Percentiles rank a stretch among this genome's conserved stretches.
Evolutionary conservation across 2,888 invertebrate genomes (phyloP).

Genomic region (Strigamia transsilvanica): DNA sequence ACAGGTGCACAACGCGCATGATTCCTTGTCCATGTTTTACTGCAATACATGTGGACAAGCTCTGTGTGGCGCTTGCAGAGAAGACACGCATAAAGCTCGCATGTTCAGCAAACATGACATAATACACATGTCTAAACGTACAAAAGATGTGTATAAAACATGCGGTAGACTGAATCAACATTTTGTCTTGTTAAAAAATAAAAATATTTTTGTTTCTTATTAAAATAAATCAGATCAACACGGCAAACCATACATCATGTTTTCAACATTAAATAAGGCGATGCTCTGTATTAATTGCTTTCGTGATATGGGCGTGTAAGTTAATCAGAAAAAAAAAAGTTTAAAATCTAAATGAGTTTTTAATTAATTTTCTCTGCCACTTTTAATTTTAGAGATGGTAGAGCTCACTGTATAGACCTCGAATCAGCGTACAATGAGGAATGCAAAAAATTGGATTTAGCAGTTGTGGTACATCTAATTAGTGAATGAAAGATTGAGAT

Average conservation of each 20-base stretch:
- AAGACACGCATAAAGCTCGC: constrained; percentile 77
- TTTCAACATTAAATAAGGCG: constrained; percentile 73
- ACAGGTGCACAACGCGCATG: constrained; percentile 59
- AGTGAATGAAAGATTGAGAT: background rate
- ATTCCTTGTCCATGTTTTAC: constrained; percentile 76
- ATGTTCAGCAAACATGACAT: constrained; percentile 80
- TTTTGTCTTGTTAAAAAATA: background rate
- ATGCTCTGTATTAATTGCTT: constrained; percentile 81
- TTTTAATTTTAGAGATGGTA: constrained; percentile 69
- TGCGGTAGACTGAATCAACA: constrained; percentile 63
- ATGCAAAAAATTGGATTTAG: constrained; percentile 75
- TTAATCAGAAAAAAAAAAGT: background rate
- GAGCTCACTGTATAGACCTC: constrained; percentile 76
- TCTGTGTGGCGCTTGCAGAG: constrained; percentile 74
- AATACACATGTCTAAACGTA: constrained; percentile 75
- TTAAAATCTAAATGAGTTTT: background rate
- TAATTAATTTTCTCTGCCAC: constrained; percentile 15
- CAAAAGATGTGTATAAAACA: constrained; percentile 72
- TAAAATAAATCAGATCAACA: constrained; percentile 66
- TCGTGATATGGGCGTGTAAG: constrained; percentile 68
- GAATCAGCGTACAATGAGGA: constrained; percentile 78
- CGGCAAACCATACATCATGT: constrained; percentile 79
- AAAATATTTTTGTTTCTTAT: background rate
- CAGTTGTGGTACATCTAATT: constrained; percentile 65
- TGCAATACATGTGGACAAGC: constrained; percentile 82